phyloP scores from a whole-genome alignment of 1,140 invertebrate genomes.

The Pogonomyrmex californicus region DNA sequence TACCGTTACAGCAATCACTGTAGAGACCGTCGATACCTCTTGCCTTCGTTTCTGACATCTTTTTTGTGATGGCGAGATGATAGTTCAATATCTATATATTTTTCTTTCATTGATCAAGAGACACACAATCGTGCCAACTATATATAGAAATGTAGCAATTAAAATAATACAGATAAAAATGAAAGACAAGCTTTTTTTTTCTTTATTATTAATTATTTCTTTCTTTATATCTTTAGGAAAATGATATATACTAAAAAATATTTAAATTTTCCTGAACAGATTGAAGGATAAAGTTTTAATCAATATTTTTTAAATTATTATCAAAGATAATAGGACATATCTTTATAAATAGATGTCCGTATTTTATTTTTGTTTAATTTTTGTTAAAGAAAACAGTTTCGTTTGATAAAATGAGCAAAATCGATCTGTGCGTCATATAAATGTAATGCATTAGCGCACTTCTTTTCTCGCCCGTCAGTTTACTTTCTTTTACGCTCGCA shows the following conservation, averaged over 20 bases:
- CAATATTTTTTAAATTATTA: conserved; percentile 1
- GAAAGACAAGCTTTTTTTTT: background rate
- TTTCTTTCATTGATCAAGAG: background rate
- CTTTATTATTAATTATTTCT: background rate
- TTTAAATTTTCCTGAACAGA: background rate
- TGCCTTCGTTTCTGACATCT: background rate
- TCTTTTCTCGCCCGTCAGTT: conserved; percentile 14
- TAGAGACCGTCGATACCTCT: background rate
- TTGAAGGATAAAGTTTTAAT: background rate
- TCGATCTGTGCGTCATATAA: background rate
- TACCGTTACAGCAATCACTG: conserved; percentile 41
- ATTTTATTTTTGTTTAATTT: background rate
- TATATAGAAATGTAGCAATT: background rate
- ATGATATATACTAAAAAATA: background rate
- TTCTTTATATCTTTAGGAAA: background rate
- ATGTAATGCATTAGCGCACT: background rate
- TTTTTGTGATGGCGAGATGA: background rate
- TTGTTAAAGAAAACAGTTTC: background rate
- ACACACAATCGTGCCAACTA: background rate
- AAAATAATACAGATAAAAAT: background rate
- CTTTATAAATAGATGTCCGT: too few species aligned
- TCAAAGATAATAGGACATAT: background rate
- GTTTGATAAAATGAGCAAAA: background rate
- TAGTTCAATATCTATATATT: background rate
- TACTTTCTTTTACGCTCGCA: conserved; percentile 43